These are phyloP conservation scores for Protomyctophum bolini DNA, from an alignment of 2,113 vertebrate species.

Conservation along the genomic window DNA sequence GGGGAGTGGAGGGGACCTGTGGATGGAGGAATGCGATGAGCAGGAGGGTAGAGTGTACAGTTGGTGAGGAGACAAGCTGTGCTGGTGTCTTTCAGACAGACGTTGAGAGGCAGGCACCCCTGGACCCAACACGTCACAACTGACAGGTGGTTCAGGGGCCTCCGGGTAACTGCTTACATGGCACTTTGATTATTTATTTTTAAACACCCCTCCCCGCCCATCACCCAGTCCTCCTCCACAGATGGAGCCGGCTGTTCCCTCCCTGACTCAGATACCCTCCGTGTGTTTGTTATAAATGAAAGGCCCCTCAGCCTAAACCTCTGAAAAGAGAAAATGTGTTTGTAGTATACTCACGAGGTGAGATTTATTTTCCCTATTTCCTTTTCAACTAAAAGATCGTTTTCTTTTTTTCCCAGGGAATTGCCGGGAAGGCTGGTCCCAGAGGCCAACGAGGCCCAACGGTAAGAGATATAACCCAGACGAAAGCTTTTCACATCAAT, in stretches of 20 bases:
- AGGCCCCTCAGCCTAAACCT: conserved; percentile 11
- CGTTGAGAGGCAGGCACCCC: conserved; percentile 36
- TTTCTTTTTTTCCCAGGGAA: conserved; percentile 79
- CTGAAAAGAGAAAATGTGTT: conserved; percentile 19
- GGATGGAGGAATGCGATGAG: not conserved
- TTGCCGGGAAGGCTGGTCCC: conserved; percentile 92
- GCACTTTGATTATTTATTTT: conserved; percentile 61
- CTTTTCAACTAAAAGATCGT: conserved; percentile 30
- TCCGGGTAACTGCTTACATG: conserved; percentile 54
- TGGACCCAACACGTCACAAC: conserved; percentile 30
- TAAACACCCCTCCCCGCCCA: too few relatives aligned
- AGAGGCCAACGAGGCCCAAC: conserved; percentile 95
- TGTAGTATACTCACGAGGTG: not conserved
- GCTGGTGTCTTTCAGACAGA: conserved; percentile 37
- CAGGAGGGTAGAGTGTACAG: conserved; percentile 2
- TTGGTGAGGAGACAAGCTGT: conserved; percentile 42
- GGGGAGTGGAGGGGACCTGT: not conserved
- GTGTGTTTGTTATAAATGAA: conserved; percentile 16
- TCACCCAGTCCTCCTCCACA: too few relatives aligned
- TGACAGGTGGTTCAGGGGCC: conserved; percentile 66
- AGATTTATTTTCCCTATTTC: too few relatives aligned
- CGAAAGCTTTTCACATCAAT: conserved; percentile 17
- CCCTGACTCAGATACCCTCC: conserved; percentile 7
- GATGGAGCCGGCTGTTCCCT: conserved; percentile 22
- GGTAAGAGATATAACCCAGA: conserved; percentile 71